These are phyloP conservation scores for Lypha dubia DNA, from an alignment of 2,888 invertebrate species.

Conservation along the genomic window DNA sequence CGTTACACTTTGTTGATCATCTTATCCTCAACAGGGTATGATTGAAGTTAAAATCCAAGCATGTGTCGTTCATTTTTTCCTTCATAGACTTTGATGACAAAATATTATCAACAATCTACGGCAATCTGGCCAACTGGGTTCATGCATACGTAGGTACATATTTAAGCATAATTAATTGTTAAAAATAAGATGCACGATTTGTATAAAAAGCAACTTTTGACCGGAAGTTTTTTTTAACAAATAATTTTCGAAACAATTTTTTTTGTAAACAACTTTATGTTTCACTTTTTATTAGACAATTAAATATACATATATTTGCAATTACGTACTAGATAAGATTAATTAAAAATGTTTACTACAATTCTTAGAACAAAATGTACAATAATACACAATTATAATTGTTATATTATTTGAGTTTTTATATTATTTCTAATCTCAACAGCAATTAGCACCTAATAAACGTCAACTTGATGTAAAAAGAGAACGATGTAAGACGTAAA, in stretches of 20 bases:
- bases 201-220: conserved; percentile 38
- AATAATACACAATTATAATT: conserved; percentile 42
- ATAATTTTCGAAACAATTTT: not conserved
- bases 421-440: conserved; percentile 29
- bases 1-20: too few relatives aligned
- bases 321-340: conserved; percentile 34
- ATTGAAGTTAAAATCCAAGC: too few relatives aligned
- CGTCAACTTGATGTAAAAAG: conserved; percentile 29
- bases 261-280: conserved; percentile 15
- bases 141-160: not conserved
- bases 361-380: conserved; percentile 38
- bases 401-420: conserved; percentile 16
- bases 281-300: conserved; percentile 48
- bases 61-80: too few relatives aligned
- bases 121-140: too few relatives aligned
- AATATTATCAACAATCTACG: too few relatives aligned
- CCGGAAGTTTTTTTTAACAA: conserved; percentile 36
- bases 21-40: too few relatives aligned
- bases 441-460: conserved; percentile 60
- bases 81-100: too few relatives aligned
- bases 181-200: not conserved
- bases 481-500: conserved; percentile 35
- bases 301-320: conserved; percentile 42
- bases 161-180: not conserved
- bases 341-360: conserved; percentile 36